Percentiles rank a stretch among this genome's conserved stretches.
Evolutionary conservation across 2,888 invertebrate genomes (phyloP).

Genomic region (Acleris holmiana): DNA sequence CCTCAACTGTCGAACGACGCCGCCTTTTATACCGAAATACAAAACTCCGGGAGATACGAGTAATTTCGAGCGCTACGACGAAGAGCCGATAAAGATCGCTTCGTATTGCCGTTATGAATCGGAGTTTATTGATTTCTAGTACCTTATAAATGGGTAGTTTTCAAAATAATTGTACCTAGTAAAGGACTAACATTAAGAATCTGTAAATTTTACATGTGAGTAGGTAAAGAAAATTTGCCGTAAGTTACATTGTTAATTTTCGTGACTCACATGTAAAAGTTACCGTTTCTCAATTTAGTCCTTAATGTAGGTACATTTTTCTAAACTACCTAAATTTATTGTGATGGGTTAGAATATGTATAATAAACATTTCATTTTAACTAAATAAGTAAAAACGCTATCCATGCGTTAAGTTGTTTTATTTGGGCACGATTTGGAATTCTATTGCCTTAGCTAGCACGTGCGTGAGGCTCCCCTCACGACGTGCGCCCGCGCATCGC

Average conservation of each 20-base stretch:
- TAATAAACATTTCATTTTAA: conserved; percentile 1
- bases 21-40: conserved; percentile 87
- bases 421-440: conserved; percentile 61
- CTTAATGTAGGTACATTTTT: too few species aligned
- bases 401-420: conserved; percentile 53
- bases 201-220: too few species aligned
- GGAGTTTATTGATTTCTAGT: conserved; percentile 71
- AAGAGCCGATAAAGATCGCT: conserved; percentile 59
- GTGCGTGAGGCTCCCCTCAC: conserved; percentile 67
- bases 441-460: conserved; percentile 66
- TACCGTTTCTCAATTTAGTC: too few species aligned
- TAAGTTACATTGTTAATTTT: too few species aligned
- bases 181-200: too few species aligned
- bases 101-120: conserved; percentile 68
- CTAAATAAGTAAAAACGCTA: conserved; percentile 16
- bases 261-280: too few species aligned
- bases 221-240: too few species aligned
- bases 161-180: too few species aligned
- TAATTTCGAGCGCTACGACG: conserved; percentile 89
- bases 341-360: neutral
- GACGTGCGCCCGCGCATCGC: conserved; percentile 64
- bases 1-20: conserved; percentile 89
- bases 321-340: too few species aligned
- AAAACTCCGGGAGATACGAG: conserved; percentile 86
- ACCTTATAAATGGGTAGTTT: too few species aligned